phyloP scores from a whole-genome alignment of 30 jellyfish, hydroid and myxozoan species.

The Euphysa ruthae region DNA sequence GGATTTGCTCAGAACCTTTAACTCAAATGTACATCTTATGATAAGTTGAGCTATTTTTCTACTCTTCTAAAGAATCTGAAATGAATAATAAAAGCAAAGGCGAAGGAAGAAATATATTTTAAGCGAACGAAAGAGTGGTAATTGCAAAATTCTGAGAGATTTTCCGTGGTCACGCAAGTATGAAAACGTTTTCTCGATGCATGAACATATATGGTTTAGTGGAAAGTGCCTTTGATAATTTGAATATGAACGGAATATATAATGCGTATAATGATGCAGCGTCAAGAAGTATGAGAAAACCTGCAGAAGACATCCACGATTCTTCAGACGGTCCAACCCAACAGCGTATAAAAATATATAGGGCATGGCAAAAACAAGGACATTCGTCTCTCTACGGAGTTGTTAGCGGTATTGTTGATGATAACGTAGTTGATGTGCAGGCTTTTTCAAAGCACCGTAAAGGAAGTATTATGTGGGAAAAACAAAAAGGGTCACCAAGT shows the following conservation, averaged over 20 bases:
- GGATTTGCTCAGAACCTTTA: too few relatives aligned
- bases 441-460: neutral
- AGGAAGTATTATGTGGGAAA: neutral
- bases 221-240: neutral
- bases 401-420: neutral
- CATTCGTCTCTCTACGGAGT: neutral
- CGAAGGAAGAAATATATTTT: neutral
- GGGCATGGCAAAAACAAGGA: neutral
- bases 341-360: neutral
- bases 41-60: too few relatives aligned
- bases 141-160: neutral
- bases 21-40: too few relatives aligned
- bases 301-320: neutral
- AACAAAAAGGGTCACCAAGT: neutral
- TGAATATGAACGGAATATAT: neutral
- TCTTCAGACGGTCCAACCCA: neutral
- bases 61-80: neutral
- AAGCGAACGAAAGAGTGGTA: too few relatives aligned
- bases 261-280: slow-evolving; percentile 1
- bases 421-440: neutral
- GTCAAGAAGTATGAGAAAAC: neutral
- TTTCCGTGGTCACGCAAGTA: neutral
- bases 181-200: neutral
- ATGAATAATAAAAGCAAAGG: neutral
- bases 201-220: neutral